These are phyloP conservation scores for Ganaspis sp. DNA, from an alignment of 1,140 invertebrate species.

Conservation along the genomic window DNA sequence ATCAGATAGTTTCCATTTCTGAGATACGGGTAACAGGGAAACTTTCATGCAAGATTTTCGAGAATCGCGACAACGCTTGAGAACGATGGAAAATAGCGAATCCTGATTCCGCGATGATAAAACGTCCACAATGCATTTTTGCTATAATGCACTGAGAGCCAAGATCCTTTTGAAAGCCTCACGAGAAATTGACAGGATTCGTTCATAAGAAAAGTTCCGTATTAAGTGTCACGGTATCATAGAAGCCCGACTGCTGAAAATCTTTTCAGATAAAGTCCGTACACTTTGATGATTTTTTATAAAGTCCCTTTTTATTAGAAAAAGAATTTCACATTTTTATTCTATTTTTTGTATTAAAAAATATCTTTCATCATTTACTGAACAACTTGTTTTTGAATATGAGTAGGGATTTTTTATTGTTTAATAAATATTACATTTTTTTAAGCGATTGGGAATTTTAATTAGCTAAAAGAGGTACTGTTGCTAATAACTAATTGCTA, in stretches of 20 bases:
- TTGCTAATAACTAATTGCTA: too few species aligned
- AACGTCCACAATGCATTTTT: conserved; percentile 25
- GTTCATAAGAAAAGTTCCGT: conserved; percentile 19
- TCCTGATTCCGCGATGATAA: conserved; percentile 21
- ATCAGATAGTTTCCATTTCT: conserved; percentile 27
- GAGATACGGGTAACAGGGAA: conserved; percentile 7
- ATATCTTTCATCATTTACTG: too few species aligned
- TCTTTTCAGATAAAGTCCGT: not conserved
- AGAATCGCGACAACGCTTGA: conserved; percentile 18
- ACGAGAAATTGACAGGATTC: conserved; percentile 22
- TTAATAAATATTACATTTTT: too few species aligned
- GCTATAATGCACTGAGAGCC: conserved; percentile 19
- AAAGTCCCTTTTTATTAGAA: not conserved
- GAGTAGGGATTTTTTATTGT: too few species aligned
- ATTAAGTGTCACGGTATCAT: conserved; percentile 27
- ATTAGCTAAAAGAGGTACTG: too few species aligned
- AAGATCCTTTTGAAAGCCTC: conserved; percentile 9
- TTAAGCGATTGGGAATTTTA: too few species aligned
- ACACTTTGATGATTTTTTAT: not conserved
- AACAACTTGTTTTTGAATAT: too few species aligned
- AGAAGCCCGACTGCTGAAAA: not conserved
- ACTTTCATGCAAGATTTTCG: conserved; percentile 5
- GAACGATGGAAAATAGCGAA: conserved; percentile 25
- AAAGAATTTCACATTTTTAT: not conserved
- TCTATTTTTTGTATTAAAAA: too few species aligned